Conservation (phyloP, 2,113 vertebrate species). For the Pseudopodoces humilis region DNA sequence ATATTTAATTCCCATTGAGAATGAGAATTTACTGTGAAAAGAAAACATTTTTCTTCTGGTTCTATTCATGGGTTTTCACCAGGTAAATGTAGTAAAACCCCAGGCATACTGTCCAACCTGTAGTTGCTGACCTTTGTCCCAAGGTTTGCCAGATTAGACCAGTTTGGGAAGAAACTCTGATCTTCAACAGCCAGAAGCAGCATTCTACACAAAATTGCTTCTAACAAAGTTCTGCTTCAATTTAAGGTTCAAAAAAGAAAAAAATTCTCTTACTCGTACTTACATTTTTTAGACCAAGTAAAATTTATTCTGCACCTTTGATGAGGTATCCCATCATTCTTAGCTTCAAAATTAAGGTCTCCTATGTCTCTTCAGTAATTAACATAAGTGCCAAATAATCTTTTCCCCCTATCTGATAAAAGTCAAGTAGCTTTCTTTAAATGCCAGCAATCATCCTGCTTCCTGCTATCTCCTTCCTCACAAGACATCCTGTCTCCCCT, state of each 20-base stretch:
- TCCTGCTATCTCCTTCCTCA: constrained; percentile 18
- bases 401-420: constrained; percentile 38
- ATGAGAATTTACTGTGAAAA: background rate
- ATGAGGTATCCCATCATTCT: background rate
- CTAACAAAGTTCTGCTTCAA: background rate
- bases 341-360: background rate
- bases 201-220: background rate
- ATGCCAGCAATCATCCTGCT: constrained; percentile 43
- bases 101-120: background rate
- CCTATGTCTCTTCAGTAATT: constrained; percentile 50
- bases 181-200: background rate
- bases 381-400: constrained; percentile 39
- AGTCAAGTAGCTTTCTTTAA: constrained; percentile 59
- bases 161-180: background rate
- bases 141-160: background rate
- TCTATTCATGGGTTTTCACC: background rate
- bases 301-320: background rate
- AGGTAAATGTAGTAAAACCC: background rate
- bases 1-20: background rate
- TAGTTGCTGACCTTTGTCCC: background rate
- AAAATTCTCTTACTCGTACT: background rate
- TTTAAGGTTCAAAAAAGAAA: background rate
- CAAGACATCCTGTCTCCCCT: background rate
- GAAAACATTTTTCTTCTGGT: background rate
- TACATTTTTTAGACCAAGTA: background rate